Evolutionary conservation across 2,888 invertebrate genomes (phyloP), one percentile per base, ranked within the genome.

Genomic region (Seira sanloemensis): DNA sequence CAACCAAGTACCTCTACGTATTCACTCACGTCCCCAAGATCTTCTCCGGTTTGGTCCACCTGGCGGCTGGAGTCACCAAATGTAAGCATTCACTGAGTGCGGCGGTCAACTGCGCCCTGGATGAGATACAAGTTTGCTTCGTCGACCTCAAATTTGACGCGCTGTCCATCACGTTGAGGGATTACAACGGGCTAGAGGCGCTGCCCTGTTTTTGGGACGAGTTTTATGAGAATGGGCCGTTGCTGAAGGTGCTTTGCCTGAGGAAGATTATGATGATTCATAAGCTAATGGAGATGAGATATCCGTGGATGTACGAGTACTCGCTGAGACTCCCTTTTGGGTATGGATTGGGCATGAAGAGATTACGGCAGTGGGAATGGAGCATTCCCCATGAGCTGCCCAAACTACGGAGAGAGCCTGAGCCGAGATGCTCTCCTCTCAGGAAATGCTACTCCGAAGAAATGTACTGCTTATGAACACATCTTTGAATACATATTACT

Each of bases 251-350:
- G 0, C 9, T 24, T 0, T 82, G 82, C 25, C 5, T 82, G 9
- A 76, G 72, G 46, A 82, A 66, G 19, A 82, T 82, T 21, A 54
- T 82, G 69, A 82, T 77, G 77, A 72, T 82, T 19, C 77, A 77
- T 24, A 77, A 76, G 19, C 21, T 82, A 25, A 27, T 69, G 24
- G 82, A 82, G 21, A 25, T 82, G 69, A 27, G 82, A n/a, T 82
- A 74, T n/a, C 82, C 82, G 0, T 77, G 82, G 77, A 65, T 69
- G 54, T 81, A 75, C 19, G 68, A 27, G n/a, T 66, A 75, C 27
- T 67, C 80, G 9, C 18, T 68, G 0, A n/a, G 18, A 12, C 2
- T 68, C 16, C 54, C 76, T 12, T 76, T 82, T n/a, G 82, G 82
- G 1, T 58, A 54, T 23, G 82, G 82, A 46, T 25, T 77, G 62